Evolutionary conservation across 2,113 vertebrate species (phyloP).

Genomic region (Bubo bubo): DNA sequence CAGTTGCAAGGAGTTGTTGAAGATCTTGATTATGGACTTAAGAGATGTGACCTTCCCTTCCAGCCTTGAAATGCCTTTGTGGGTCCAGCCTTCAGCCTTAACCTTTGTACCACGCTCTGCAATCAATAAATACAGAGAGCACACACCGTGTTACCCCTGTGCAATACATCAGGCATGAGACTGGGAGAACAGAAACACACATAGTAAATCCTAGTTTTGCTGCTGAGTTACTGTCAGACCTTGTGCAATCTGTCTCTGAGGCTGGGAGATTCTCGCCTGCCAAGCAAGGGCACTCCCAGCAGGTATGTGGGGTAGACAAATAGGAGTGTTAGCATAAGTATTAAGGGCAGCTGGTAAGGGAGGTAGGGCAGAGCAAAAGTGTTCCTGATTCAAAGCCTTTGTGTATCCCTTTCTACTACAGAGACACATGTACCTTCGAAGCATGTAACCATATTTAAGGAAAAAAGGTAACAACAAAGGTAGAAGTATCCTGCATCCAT

Average conservation of each 20-base stretch:
- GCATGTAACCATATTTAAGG: fast-evolving
- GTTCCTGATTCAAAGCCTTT: neutral
- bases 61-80: neutral
- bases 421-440: neutral
- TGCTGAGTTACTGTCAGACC: neutral
- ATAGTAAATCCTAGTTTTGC: neutral
- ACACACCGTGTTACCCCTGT: fast-evolving
- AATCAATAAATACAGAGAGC: neutral
- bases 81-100: neutral
- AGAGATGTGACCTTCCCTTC: neutral
- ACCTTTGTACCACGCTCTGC: neutral
- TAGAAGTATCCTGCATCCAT: neutral
- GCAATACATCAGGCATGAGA: neutral
- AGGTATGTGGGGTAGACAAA: constrained; percentile 16
- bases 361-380: constrained; percentile 21
- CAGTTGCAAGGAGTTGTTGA: neutral
- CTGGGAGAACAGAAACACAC: neutral
- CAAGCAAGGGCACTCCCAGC: constrained; percentile 23
- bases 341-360: neutral
- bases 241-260: neutral
- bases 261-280: neutral
- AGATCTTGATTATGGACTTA: neutral
- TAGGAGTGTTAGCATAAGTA: neutral
- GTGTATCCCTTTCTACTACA: neutral
- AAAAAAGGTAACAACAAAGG: neutral